A percentile compares a stretch with the other conserved stretches of the same genome.
These are phyloP conservation scores for Ormyrus nitidulus DNA, from an alignment of 2,888 invertebrate species.

Conservation along the genomic window DNA sequence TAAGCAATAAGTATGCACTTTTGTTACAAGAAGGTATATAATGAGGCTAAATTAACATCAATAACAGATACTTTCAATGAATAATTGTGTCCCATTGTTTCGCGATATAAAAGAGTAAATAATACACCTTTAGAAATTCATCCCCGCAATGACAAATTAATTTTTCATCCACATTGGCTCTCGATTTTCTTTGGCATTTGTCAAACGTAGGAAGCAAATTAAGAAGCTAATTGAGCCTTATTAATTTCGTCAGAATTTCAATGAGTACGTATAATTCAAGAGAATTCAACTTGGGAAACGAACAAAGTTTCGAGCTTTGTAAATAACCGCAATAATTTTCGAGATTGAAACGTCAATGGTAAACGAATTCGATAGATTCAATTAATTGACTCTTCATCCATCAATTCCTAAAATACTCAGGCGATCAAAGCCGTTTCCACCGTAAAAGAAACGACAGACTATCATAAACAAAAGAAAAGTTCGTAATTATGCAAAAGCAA, in stretches of 20 bases:
- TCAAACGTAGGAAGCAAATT: conserved; percentile 8
- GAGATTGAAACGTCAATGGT: too few relatives aligned
- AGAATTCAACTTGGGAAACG: too few relatives aligned
- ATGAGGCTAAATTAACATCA: conserved; percentile 37
- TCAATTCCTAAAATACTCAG: too few relatives aligned
- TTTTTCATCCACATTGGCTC: conserved; percentile 7
- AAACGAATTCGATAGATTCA: too few relatives aligned
- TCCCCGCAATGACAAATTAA: conserved; percentile 6
- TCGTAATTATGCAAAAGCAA: too few relatives aligned
- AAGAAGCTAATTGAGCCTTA: conserved; percentile 24
- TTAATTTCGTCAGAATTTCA: conserved; percentile 16
- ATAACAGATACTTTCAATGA: conserved; percentile 13
- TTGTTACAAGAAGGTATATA: not conserved
- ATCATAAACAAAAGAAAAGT: too few relatives aligned
- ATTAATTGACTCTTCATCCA: too few relatives aligned
- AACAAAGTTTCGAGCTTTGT: too few relatives aligned
- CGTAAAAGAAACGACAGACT: too few relatives aligned
- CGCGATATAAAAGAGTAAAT: not conserved
- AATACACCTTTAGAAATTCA: not conserved
- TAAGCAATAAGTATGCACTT: too few relatives aligned
- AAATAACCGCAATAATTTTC: too few relatives aligned
- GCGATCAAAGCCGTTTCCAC: too few relatives aligned
- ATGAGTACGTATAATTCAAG: not conserved
- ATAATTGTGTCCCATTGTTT: conserved; percentile 34
- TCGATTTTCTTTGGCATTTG: not conserved